Conservation (phyloP, 2,797 vertebrate species). For the Chelon auratus region DNA sequence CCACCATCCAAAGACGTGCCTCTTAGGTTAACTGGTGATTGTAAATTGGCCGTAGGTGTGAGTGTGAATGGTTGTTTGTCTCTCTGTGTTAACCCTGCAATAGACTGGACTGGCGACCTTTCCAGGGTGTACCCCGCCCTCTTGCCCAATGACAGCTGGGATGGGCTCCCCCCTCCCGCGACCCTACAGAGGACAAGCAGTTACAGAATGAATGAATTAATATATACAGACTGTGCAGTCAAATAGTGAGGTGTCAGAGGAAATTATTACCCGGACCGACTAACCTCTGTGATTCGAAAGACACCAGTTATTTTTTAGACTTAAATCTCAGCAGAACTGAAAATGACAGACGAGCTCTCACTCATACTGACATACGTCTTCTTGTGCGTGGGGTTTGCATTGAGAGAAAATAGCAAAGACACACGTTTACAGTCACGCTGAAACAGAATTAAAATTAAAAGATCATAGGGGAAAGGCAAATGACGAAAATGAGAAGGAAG, state of each 20-base stretch:
- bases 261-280: constrained; percentile 2
- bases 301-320: constrained; percentile 16
- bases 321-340: not conserved
- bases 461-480: not conserved
- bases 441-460: constrained; percentile 5
- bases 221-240: not conserved
- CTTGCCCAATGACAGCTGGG: no score
- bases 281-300: not conserved
- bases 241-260: not conserved
- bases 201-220: no score
- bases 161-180: no score
- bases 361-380: not conserved
- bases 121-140: no score
- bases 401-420: constrained; percentile 7
- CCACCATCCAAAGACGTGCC: no score
- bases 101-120: no score
- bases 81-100: no score
- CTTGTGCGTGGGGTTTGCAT: not conserved
- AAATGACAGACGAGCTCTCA: not conserved
- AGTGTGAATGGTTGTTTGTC: no score
- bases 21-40: no score
- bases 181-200: no score
- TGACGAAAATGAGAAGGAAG: not conserved
- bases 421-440: constrained; percentile 20
- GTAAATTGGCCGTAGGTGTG: no score